A percentile compares a stretch with the other conserved stretches of the same genome.
Conservation (phyloP, 2,113 vertebrate species). For the Clarias gariepinus region DNA sequence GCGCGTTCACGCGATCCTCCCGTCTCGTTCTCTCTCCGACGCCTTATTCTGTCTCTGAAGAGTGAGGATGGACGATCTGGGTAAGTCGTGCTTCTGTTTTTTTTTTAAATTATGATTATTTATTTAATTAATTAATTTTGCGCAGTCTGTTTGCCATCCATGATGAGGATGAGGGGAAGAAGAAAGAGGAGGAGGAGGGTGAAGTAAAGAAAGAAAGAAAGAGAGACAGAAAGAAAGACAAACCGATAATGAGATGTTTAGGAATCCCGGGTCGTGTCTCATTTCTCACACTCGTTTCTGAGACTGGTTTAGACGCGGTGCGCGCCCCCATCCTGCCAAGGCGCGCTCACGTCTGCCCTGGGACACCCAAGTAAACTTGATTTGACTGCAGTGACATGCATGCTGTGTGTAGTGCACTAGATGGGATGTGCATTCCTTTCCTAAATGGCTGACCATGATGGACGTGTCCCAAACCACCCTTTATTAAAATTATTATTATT, state of each 20-base stretch:
- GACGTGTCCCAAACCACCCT: not conserved
- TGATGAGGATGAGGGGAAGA: not conserved
- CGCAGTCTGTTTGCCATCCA: not conserved
- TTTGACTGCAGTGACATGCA: not conserved
- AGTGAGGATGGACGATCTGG: constrained; percentile 72
- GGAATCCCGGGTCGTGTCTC: not conserved
- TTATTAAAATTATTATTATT: no score
- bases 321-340: not conserved
- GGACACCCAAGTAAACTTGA: not conserved
- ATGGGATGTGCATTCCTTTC: not conserved
- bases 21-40: not conserved
- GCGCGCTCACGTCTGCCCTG: not conserved
- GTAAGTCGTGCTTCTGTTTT: constrained; percentile 59
- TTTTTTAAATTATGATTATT: not conserved
- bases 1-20: not conserved
- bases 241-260: not conserved
- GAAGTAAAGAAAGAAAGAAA: not conserved
- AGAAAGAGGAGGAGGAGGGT: not conserved
- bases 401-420: not conserved
- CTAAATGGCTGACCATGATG: not conserved
- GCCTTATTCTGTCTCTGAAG: constrained; percentile 26
- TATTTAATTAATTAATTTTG: not conserved
- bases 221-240: not conserved
- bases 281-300: not conserved
- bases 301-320: not conserved